These are phyloP conservation scores for Neocrepidodera transversa DNA, from an alignment of 2,888 invertebrate genomes.

Conservation along the genomic window DNA sequence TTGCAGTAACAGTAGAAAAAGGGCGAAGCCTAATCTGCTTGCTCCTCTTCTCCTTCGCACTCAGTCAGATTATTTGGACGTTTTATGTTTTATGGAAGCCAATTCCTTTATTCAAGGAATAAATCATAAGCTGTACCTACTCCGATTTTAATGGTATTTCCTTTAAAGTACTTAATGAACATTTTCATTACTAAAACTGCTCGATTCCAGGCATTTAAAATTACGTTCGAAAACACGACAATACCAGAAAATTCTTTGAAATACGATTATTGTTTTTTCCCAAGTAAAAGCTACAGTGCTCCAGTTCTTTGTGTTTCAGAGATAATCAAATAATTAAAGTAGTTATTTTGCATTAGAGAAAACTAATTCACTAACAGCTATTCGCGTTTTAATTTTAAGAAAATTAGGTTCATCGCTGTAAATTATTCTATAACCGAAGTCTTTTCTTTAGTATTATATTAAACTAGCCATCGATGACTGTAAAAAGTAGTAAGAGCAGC, in stretches of 20 bases:
- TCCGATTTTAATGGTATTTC: constrained; percentile 24
- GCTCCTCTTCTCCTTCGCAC: constrained; percentile 3
- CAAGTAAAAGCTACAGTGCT: no score
- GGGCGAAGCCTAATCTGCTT: neutral
- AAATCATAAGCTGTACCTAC: constrained; percentile 23
- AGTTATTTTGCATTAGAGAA: no score
- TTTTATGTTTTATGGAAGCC: constrained; percentile 23
- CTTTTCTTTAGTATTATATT: no score
- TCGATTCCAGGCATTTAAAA: constrained; percentile 4
- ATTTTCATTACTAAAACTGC: constrained; percentile 16
- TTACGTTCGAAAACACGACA: constrained; percentile 1
- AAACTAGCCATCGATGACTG: no score
- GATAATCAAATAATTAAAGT: no score
- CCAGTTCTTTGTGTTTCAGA: no score
- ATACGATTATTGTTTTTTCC: neutral
- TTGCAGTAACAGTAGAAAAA: no score
- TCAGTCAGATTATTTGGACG: constrained; percentile 17
- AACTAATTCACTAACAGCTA: no score
- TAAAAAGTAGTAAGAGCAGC: no score
- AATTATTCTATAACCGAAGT: no score
- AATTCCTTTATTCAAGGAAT: constrained; percentile 25
- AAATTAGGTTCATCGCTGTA: no score
- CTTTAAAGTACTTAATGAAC: constrained; percentile 23
- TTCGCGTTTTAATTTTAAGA: no score
- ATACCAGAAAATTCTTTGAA: neutral